phyloP scores from a whole-genome alignment of 2,113 vertebrate genomes.

The Alouatta palliata region DNA sequence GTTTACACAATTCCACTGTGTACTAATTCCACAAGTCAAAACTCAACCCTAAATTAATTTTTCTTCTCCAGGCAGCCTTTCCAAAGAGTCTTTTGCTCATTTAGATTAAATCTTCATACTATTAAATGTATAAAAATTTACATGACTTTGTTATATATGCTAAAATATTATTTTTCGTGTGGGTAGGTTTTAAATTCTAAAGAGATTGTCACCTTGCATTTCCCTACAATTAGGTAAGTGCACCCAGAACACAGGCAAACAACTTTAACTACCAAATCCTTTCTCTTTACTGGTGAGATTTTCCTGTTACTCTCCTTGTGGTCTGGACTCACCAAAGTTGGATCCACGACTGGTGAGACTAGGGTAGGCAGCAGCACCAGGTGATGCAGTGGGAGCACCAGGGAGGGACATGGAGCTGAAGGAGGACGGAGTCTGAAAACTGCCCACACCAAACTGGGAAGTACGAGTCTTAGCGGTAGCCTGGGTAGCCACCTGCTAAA shows the following conservation, averaged over 20 bases:
- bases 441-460: slow-evolving; percentile 81
- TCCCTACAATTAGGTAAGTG: not conserved
- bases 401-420: slow-evolving; percentile 83
- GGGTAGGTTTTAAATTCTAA: slow-evolving; percentile 28
- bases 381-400: slow-evolving; percentile 63
- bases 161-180: not conserved
- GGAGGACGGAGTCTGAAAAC: slow-evolving; percentile 83
- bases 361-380: slow-evolving; percentile 76
- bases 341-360: slow-evolving; percentile 74
- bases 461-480: slow-evolving; percentile 82
- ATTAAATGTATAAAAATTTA: slow-evolving; percentile 16
- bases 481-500: slow-evolving; percentile 78
- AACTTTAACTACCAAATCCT: not conserved
- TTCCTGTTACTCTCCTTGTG: not conserved
- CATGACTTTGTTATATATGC: not conserved
- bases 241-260: not conserved
- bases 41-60: not conserved
- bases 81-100: slow-evolving; percentile 13
- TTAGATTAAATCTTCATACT: not conserved
- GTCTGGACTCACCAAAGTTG: slow-evolving; percentile 80
- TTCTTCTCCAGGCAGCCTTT: slow-evolving; percentile 38
- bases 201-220: not conserved
- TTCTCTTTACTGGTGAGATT: not conserved
- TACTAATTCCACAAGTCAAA: slow-evolving; percentile 42
- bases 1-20: not conserved